phyloP scores from a whole-genome alignment of 2,797 vertebrate species.

The Vultur gryphus region DNA sequence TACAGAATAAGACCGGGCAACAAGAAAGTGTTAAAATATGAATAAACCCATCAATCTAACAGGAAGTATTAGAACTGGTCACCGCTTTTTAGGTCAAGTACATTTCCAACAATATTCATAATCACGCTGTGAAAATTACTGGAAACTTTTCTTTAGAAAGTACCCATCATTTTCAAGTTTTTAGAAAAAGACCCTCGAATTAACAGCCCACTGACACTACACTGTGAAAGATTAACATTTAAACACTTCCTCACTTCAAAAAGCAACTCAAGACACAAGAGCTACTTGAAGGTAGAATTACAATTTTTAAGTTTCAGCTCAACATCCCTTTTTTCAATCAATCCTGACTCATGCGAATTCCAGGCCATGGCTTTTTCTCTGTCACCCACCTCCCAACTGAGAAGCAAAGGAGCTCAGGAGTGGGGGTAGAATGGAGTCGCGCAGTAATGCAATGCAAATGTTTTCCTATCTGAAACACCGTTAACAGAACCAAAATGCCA shows the following conservation, averaged over 20 bases:
- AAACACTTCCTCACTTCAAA: neutral
- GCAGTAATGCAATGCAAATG: neutral
- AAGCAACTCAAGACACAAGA: neutral
- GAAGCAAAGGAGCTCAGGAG: neutral
- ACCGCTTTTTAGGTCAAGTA: neutral
- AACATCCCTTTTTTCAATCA: neutral
- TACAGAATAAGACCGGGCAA: neutral
- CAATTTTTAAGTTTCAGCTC: neutral
- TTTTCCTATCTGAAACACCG: neutral
- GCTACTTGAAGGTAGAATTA: neutral
- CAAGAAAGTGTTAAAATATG: neutral
- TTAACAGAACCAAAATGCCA: constrained; percentile 15
- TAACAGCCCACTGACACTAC: neutral
- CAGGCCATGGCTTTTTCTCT: neutral
- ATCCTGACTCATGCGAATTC: neutral
- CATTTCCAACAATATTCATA: neutral
- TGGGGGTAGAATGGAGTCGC: neutral
- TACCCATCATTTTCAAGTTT: neutral
- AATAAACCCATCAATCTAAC: neutral
- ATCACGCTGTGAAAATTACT: neutral
- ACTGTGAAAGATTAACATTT: neutral
- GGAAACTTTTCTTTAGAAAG: neutral
- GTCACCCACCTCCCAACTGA: neutral
- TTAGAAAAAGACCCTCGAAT: neutral
- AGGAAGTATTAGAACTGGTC: neutral